Percentiles rank a stretch among this genome's conserved stretches.
These are phyloP conservation scores for Synergus laeviventris DNA, from an alignment of 2,888 invertebrate species.

Conservation along the genomic window DNA sequence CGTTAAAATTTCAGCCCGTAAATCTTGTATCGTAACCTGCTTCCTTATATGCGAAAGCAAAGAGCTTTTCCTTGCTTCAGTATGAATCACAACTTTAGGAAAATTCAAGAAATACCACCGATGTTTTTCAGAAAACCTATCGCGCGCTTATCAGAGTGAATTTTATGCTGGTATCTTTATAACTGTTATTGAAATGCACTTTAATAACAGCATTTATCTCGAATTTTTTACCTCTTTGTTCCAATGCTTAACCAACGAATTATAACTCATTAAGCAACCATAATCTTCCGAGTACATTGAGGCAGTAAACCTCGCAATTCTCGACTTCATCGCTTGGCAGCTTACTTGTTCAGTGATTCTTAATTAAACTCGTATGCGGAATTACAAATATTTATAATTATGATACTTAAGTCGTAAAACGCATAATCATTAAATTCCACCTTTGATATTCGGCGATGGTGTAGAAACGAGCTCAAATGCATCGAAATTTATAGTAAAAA, in stretches of 20 bases:
- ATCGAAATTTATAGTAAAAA: not conserved
- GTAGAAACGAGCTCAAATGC: constrained; percentile 18
- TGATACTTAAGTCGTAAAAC: not conserved
- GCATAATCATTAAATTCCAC: constrained; percentile 4
- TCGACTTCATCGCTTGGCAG: not conserved
- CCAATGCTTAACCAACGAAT: not conserved
- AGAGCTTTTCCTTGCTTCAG: constrained; percentile 32
- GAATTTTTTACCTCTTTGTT: not conserved
- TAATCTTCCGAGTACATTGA: not conserved
- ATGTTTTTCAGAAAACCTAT: not conserved
- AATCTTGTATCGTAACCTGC: constrained; percentile 21
- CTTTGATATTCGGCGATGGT: constrained; percentile 19
- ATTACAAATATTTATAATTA: constrained; percentile 7
- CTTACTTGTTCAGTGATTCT: constrained; percentile 9
- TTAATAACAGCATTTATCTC: not conserved
- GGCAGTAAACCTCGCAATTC: constrained; percentile 1
- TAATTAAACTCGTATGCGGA: constrained; percentile 16
- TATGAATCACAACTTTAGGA: constrained; percentile 26
- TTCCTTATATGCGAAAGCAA: constrained; percentile 18
- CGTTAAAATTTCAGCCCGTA: constrained; percentile 25
- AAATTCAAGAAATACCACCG: not conserved
- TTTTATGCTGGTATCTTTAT: constrained; percentile 8
- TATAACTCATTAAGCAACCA: constrained; percentile 5
- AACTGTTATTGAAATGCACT: constrained; percentile 2
- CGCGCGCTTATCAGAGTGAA: not conserved